Conservation (phyloP, 2,113 vertebrate genomes). For the Phodopus roborovskii region DNA sequence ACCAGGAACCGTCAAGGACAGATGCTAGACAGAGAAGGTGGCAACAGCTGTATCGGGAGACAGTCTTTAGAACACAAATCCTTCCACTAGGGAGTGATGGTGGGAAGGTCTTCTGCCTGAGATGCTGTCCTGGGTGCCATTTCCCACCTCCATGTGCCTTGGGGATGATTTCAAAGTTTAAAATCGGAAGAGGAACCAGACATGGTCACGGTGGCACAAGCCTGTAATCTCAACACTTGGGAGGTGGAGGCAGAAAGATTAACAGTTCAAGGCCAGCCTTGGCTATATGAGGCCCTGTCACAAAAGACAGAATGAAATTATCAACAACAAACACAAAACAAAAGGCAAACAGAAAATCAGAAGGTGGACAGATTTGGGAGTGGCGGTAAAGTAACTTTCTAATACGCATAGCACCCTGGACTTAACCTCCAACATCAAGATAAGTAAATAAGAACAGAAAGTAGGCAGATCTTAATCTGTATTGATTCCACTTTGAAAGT, state of each 20-base stretch:
- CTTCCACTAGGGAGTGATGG: not conserved
- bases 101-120: not conserved
- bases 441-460: not conserved
- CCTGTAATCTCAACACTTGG: not conserved
- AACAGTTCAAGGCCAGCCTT: not conserved
- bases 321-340: not conserved
- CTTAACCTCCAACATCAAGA: not conserved
- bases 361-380: not conserved
- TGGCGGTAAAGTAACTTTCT: not conserved
- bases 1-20: not conserved
- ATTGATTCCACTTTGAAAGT: constrained; percentile 31
- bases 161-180: not conserved
- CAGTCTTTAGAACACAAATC: not conserved
- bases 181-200: constrained; percentile 2
- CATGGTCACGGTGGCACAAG: not conserved
- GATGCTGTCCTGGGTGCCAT: not conserved
- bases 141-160: not conserved
- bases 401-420: not conserved
- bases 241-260: not conserved
- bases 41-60: not conserved
- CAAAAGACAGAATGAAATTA: not conserved
- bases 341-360: not conserved
- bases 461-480: not conserved
- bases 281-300: no score
- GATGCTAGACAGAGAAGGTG: not conserved